Evolutionary conservation across 2,113 vertebrate genomes (phyloP).

Genomic region (Prochilodus magdalenae): DNA sequence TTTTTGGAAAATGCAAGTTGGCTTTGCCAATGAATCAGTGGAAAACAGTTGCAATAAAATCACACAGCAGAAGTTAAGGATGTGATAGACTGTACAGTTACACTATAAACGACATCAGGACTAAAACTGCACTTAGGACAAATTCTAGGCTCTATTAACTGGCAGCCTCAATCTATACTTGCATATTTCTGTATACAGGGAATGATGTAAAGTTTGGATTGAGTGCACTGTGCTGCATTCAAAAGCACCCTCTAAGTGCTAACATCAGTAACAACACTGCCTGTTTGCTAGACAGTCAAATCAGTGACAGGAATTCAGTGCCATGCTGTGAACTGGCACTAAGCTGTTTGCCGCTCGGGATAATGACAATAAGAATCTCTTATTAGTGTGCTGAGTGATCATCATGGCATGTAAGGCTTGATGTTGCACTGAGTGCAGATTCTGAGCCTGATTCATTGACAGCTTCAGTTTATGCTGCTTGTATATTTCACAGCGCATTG

Average conservation of each 20-base stretch:
- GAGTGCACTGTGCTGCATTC: background rate
- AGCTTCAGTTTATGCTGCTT: background rate
- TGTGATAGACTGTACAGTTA: too few relatives aligned
- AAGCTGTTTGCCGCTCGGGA: background rate
- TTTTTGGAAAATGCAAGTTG: background rate
- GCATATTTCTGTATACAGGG: too few relatives aligned
- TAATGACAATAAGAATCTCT: background rate
- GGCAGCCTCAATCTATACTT: background rate
- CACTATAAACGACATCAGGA: background rate
- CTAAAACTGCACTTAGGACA: background rate
- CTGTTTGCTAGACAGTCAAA: conserved; percentile 55
- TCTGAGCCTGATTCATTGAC: background rate
- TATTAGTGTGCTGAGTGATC: background rate
- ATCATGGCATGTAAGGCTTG: background rate
- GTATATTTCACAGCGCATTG: conserved; percentile 3
- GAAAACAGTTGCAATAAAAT: too few relatives aligned
- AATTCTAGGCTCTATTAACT: background rate
- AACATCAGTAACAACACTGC: conserved; percentile 39
- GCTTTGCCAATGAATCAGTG: too few relatives aligned
- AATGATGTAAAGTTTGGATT: background rate
- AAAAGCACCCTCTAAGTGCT: background rate
- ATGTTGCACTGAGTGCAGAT: background rate
- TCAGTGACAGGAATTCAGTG: conserved; percentile 45
- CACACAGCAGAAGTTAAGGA: too few relatives aligned
- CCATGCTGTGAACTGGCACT: background rate